Percentiles rank a stretch among this genome's conserved stretches.
These are phyloP conservation scores for Helarctos malayanus DNA, from an alignment of 2,797 vertebrate species.

Conservation along the genomic window DNA sequence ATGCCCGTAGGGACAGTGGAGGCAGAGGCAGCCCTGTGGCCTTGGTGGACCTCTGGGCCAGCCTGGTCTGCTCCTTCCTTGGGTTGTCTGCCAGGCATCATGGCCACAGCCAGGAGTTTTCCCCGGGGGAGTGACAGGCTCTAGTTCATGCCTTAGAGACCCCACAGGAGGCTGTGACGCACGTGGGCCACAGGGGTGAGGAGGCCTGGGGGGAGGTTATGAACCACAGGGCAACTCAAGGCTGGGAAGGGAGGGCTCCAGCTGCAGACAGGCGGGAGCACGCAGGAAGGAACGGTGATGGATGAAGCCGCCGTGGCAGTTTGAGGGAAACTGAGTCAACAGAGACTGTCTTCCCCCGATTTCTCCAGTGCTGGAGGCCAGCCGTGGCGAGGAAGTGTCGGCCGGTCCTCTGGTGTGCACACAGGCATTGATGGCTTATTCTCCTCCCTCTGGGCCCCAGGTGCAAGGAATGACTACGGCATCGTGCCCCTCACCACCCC, in stretches of 20 bases:
- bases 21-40: neutral
- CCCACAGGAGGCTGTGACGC: neutral
- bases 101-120: neutral
- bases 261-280: rapidly evolving
- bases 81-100: neutral
- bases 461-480: rapidly evolving
- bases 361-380: neutral
- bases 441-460: neutral
- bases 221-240: too few species aligned
- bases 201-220: neutral
- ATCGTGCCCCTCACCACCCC: rapidly evolving
- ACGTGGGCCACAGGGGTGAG: neutral
- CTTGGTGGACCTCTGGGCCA: neutral
- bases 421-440: rapidly evolving
- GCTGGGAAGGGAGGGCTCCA: neutral
- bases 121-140: too few species aligned
- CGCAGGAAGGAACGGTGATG: neutral
- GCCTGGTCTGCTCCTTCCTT: neutral
- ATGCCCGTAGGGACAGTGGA: neutral
- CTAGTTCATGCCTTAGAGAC: neutral
- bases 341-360: neutral
- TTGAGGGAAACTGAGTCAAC: neutral
- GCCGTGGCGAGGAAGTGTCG: too few species aligned
- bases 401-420: neutral
- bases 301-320: neutral